phyloP scores from a whole-genome alignment of 64 coral and sea anemone species.

The Stichodactyla helianthus region DNA sequence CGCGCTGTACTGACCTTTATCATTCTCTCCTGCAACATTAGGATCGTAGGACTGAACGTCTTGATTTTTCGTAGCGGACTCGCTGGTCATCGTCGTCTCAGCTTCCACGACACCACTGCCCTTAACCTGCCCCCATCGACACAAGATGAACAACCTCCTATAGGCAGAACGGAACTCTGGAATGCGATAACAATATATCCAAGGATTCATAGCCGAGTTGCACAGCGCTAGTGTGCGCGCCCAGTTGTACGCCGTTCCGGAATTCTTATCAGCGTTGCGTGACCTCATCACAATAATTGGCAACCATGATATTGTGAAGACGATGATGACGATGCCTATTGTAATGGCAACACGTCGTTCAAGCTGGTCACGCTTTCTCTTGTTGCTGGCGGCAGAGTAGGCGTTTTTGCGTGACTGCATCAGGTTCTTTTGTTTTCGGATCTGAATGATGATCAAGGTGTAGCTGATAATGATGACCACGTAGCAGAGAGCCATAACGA shows the following conservation, averaged over 20 bases:
- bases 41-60: neutral
- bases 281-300: constrained; percentile 61
- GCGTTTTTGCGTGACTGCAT: constrained; percentile 29
- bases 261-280: constrained; percentile 53
- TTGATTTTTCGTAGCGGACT: neutral
- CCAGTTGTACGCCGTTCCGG: constrained; percentile 80
- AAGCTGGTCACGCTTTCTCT: constrained; percentile 29
- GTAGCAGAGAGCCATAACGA: constrained; percentile 62
- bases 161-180: constrained; percentile 81
- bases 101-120: neutral
- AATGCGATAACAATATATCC: constrained; percentile 83
- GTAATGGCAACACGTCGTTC: constrained; percentile 86
- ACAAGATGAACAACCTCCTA: constrained; percentile 38
- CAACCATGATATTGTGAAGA: constrained; percentile 77
- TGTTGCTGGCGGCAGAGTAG: constrained; percentile 16
- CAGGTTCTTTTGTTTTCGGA: constrained; percentile 50
- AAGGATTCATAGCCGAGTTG: constrained; percentile 78
- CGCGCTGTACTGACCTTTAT: too few species aligned
- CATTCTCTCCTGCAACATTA: too few species aligned
- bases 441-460: constrained; percentile 62
- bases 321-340: constrained; percentile 69
- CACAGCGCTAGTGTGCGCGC: constrained; percentile 70
- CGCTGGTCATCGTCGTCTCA: neutral
- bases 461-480: constrained; percentile 69
- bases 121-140: neutral